phyloP scores from a whole-genome alignment of 2,888 invertebrate genomes.

The Oscheius sp. region DNA sequence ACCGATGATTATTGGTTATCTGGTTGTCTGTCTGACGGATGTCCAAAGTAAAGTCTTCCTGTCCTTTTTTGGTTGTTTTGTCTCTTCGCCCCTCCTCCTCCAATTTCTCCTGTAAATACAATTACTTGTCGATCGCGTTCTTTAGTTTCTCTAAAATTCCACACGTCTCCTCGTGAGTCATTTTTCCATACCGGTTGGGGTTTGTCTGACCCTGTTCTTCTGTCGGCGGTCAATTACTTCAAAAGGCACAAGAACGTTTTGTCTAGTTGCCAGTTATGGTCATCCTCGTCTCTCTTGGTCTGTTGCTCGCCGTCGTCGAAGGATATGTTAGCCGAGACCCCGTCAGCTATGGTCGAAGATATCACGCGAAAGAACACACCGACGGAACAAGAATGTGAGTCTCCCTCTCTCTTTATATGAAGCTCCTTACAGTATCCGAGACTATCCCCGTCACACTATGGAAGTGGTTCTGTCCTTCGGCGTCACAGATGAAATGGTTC shows the following conservation, averaged over 20 bases:
- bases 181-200: too few relatives aligned
- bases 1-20: too few relatives aligned
- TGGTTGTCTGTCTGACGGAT: too few relatives aligned
- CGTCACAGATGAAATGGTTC: conserved; percentile 22
- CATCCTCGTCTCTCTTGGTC: background rate
- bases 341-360: background rate
- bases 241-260: background rate
- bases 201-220: too few relatives aligned
- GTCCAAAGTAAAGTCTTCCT: too few relatives aligned
- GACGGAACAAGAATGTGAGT: conserved; percentile 30
- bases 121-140: too few relatives aligned
- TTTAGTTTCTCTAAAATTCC: too few relatives aligned
- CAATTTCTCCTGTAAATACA: too few relatives aligned
- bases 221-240: background rate
- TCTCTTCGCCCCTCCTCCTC: too few relatives aligned
- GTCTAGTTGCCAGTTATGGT: background rate
- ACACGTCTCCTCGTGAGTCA: too few relatives aligned
- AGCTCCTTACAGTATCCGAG: conserved; percentile 10
- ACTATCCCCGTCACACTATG: conserved; percentile 27
- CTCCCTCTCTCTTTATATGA: background rate
- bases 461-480: conserved; percentile 35
- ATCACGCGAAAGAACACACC: conserved; percentile 4
- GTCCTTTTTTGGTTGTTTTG: too few relatives aligned
- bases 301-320: background rate
- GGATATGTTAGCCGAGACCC: background rate